Percentiles rank a stretch among this genome's conserved stretches.
Evolutionary conservation across 2,888 invertebrate genomes (phyloP).

Genomic region (Ormyrus thymus): DNA sequence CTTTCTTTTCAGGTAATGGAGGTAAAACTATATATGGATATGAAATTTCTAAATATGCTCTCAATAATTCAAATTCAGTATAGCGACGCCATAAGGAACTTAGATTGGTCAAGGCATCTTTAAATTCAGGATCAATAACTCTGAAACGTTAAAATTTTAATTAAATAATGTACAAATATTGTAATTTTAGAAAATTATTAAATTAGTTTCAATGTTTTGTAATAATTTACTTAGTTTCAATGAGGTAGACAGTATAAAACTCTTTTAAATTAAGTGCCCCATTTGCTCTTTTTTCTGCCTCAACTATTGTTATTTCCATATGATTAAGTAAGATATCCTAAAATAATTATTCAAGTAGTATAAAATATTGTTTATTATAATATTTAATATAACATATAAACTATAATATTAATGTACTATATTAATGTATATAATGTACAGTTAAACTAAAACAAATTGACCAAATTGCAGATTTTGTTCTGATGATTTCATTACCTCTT

Average conservation of each 20-base stretch:
- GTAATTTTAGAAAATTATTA: conserved; percentile 12
- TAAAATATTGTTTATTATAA: conserved; percentile 8
- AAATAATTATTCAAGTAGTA: conserved; percentile 22
- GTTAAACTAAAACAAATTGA: background rate
- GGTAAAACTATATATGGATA: conserved; percentile 89
- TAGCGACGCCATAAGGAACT: conserved; percentile 87
- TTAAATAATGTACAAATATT: conserved; percentile 10
- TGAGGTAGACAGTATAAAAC: conserved; percentile 86
- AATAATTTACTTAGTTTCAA: conserved; percentile 88
- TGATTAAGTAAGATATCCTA: conserved; percentile 83
- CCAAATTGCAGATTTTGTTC: background rate
- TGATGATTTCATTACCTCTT: conserved; percentile 64
- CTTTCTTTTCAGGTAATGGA: conserved; percentile 87
- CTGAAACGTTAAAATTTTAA: conserved; percentile 70
- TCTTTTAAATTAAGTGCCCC: conserved; percentile 85
- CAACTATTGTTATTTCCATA: conserved; percentile 85
- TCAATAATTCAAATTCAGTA: conserved; percentile 89
- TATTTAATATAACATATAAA: background rate
- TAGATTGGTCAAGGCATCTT: conserved; percentile 79
- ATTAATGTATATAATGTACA: background rate
- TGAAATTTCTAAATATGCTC: conserved; percentile 84
- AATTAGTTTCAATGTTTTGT: conserved; percentile 85
- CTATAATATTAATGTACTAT: background rate
- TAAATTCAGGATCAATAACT: conserved; percentile 81
- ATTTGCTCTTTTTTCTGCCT: conserved; percentile 86